Evolutionary conservation across 2,113 vertebrate genomes (phyloP), one percentile per base, ranked within the genome.

Genomic region (Ochotona princeps): DNA sequence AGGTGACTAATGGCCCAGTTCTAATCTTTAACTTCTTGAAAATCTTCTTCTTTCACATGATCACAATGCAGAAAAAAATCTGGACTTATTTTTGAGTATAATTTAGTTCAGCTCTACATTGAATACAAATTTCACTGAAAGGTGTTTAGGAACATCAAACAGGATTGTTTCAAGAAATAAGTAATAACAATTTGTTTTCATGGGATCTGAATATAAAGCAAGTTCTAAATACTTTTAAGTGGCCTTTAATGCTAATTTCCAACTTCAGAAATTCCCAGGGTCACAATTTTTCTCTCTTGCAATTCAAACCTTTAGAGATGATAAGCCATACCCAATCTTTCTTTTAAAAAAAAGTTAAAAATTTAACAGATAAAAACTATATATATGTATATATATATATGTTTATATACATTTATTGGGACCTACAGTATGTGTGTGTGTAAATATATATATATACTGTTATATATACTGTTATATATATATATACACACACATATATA

Each of bases 111-210:
- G 86, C 28, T 76, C 47, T 75, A 30, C 63, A 8, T 61, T 8
- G 20, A 87, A 44, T 44, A 67, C 44, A 66, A 61, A 84, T 84
- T 76, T 92, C 74, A 67, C 76, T 49, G 38, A 92, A 74, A 2
- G 30, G 79, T 12, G 60, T 15, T 94, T 67, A 67, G 7, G 35
- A 87, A 60, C 28, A 88, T 63, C 79, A 72, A 81, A 12, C 28
- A 70, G 1, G 60, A 6, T 88, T 17, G n/a, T 90, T 95, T 90
- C 84, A 12, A 78, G 54, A 81, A 92, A 80, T 75, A 93, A 92
- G 57, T 91, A 47, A 75, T 67, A 70, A 4, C 2, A 84, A 17
- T 72, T 85, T 44, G 38, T 82, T 94, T 93, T 76, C 63, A 80
- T 88, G 76, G 63, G 15, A 66, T 9, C 14, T 23, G 10, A 83